Conservation (phyloP, 2,797 vertebrate genomes). For the Arrhamphus sclerolepis region DNA sequence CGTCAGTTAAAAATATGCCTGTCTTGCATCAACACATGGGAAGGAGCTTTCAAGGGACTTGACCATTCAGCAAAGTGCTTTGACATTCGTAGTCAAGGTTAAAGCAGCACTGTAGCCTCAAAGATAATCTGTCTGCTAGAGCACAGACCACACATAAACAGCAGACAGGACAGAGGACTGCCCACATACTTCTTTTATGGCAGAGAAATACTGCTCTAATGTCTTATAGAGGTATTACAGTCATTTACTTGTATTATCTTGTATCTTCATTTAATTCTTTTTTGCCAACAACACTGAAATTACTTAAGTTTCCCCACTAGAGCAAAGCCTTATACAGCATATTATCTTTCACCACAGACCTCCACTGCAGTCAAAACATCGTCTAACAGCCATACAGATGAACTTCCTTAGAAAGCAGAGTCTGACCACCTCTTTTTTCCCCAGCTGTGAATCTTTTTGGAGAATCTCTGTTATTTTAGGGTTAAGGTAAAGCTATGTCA, state of each 20-base stretch:
- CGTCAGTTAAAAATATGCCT: conserved; percentile 72
- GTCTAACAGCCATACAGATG: too few relatives aligned
- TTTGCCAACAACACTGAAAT: too few relatives aligned
- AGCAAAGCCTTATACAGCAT: too few relatives aligned
- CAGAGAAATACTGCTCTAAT: background rate
- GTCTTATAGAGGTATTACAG: background rate
- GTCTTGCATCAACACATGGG: conserved; percentile 66
- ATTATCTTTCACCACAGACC: too few relatives aligned
- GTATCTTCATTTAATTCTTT: too few relatives aligned
- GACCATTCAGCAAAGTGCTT: conserved; percentile 58
- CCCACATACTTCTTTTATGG: background rate
- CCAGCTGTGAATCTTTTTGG: too few relatives aligned
- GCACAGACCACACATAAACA: conserved; percentile 37
- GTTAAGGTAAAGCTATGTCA: too few relatives aligned
- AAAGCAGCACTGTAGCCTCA: conserved; percentile 57
- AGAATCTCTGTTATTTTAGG: too few relatives aligned
- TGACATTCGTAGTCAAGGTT: conserved; percentile 69
- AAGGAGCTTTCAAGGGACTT: conserved; percentile 66
- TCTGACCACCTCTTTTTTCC: too few relatives aligned
- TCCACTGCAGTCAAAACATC: too few relatives aligned
- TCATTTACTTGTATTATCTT: background rate
- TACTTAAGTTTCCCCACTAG: too few relatives aligned
- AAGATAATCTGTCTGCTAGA: conserved; percentile 50
- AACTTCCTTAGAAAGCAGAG: too few relatives aligned
- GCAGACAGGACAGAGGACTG: conserved; percentile 10